phyloP scores from a whole-genome alignment of 2,888 invertebrate genomes.

The Hydraecia micacea region DNA sequence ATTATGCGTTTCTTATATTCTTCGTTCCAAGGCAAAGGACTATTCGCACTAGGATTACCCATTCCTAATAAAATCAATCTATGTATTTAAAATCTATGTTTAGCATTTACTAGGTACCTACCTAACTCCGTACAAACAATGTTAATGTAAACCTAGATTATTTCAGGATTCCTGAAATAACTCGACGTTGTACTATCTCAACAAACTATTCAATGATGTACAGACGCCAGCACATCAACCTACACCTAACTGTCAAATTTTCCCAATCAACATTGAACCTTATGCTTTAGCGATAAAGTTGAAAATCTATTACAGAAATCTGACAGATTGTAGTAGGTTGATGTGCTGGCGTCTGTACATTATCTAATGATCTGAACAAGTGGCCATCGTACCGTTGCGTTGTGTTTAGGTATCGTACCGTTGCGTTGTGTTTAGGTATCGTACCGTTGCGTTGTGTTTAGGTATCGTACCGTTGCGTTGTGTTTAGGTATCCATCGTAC shows the following conservation, averaged over 20 bases:
- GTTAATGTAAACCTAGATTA: slow-evolving; percentile 2
- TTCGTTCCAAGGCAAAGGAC: background rate
- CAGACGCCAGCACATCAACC: too few species aligned
- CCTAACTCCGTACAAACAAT: background rate
- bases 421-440: too few species aligned
- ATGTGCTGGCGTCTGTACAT: too few species aligned
- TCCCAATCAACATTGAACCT: too few species aligned
- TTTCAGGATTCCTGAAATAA: slow-evolving; percentile 33
- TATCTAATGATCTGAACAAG: slow-evolving; percentile 38
- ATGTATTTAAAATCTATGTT: background rate
- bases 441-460: slow-evolving; percentile 14
- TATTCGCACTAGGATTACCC: background rate
- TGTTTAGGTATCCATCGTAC: slow-evolving; percentile 23
- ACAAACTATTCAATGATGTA: slow-evolving; percentile 32
- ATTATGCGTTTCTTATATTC: background rate
- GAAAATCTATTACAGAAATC: too few species aligned
- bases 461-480: slow-evolving; percentile 41
- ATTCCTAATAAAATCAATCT: background rate
- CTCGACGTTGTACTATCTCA: slow-evolving; percentile 22
- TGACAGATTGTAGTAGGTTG: too few species aligned
- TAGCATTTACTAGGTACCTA: background rate
- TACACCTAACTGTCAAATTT: too few species aligned
- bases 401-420: slow-evolving; percentile 32
- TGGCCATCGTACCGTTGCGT: slow-evolving; percentile 20
- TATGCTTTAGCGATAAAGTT: too few species aligned